Percentiles rank a stretch among this genome's conserved stretches.
These are phyloP conservation scores for Zaprionus kolodkinae DNA, from an alignment of 1,140 invertebrate species.

Conservation along the genomic window DNA sequence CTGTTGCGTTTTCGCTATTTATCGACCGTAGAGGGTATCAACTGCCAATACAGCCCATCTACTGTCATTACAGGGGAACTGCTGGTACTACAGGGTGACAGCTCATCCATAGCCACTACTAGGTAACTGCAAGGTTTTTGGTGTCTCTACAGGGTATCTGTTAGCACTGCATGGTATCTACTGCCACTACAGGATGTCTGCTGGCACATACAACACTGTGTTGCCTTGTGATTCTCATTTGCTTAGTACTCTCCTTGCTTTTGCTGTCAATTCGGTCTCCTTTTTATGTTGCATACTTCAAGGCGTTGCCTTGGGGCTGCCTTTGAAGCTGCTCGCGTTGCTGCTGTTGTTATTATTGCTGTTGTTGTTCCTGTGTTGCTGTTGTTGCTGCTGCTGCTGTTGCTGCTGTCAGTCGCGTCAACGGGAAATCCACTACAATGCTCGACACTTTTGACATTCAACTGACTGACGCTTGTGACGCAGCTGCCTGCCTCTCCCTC, in stretches of 20 bases:
- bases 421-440: constrained; percentile 63
- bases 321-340: constrained; percentile 9
- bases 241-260: constrained; percentile 3
- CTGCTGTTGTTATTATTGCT: constrained; percentile 36
- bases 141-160: too few species aligned
- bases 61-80: too few species aligned
- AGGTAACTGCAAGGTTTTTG: too few species aligned
- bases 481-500: not conserved
- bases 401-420: constrained; percentile 44
- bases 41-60: too few species aligned
- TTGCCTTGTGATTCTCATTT: not conserved
- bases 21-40: too few species aligned
- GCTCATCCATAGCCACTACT: too few species aligned
- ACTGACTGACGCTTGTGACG: constrained; percentile 60
- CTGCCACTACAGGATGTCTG: not conserved
- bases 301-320: constrained; percentile 27
- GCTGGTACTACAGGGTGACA: too few species aligned
- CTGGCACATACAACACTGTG: not conserved
- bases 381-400: constrained; percentile 48
- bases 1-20: not conserved
- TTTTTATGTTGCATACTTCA: constrained; percentile 48
- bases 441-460: constrained; percentile 55
- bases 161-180: too few species aligned
- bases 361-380: constrained; percentile 48
- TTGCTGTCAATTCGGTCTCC: constrained; percentile 22